These are phyloP conservation scores for Peromyscus nudipes DNA, from an alignment of 2,797 vertebrate genomes.

Conservation along the genomic window DNA sequence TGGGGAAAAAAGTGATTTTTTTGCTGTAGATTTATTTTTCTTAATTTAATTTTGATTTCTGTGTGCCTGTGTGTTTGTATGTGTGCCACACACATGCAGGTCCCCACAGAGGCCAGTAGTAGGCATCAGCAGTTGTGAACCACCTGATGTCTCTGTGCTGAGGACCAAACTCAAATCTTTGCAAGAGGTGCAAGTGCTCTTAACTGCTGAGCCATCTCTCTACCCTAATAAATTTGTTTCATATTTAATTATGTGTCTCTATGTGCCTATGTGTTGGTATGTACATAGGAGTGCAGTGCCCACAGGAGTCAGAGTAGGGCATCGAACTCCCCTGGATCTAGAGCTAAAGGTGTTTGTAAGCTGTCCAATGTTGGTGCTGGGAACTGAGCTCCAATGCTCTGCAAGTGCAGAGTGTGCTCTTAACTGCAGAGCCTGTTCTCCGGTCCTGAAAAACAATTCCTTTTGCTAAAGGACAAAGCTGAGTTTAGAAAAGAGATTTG, in stretches of 20 bases:
- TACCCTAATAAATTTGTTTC: not conserved
- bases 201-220: not conserved
- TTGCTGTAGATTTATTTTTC: not conserved
- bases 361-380: not conserved
- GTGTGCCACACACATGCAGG: not conserved
- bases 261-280: not conserved
- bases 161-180: not conserved
- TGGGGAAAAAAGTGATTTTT: not conserved
- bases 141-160: not conserved
- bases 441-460: not conserved
- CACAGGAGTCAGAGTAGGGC: not conserved
- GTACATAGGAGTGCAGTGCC: not conserved
- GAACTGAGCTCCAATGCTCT: not conserved
- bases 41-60: not conserved
- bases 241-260: not conserved
- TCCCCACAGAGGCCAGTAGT: not conserved
- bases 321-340: not conserved
- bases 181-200: not conserved
- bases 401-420: not conserved
- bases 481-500: not conserved
- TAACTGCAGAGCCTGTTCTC: not conserved
- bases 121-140: not conserved
- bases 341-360: not conserved
- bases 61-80: not conserved
- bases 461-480: not conserved